Evolutionary conservation across 2,797 vertebrate species (phyloP).

Genomic region (Megalops cyprinoides): DNA sequence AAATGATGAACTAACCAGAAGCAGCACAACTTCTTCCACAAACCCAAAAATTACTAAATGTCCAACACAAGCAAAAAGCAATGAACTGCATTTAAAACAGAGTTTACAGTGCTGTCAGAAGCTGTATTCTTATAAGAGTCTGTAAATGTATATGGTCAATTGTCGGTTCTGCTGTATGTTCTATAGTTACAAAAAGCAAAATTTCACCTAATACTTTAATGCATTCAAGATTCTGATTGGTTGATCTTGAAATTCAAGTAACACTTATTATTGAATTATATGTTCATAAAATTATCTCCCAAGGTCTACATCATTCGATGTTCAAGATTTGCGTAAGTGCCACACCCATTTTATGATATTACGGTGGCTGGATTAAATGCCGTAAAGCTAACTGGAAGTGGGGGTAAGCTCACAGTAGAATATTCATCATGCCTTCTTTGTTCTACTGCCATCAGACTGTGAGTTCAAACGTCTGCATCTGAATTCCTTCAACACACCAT

Average conservation of each 20-base stretch:
- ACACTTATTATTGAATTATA: not conserved
- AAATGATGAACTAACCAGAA: not conserved
- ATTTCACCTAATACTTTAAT: no score
- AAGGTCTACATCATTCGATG: not conserved
- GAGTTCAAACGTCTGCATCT: no score
- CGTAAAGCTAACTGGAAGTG: no score
- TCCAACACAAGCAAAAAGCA: not conserved
- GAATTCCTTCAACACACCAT: not conserved
- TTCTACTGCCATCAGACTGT: no score
- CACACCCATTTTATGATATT: not conserved
- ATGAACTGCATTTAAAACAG: no score
- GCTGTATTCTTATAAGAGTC: no score
- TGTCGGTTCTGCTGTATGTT: no score
- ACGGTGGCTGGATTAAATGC: not conserved
- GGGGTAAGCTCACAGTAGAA: no score
- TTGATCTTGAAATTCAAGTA: not conserved
- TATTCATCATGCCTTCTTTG: no score
- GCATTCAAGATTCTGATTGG: not conserved
- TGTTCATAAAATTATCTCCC: not conserved
- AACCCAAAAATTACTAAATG: not conserved
- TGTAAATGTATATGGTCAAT: no score
- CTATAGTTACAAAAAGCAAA: no score
- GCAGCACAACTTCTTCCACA: not conserved
- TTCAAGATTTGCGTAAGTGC: not conserved
- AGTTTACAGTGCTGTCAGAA: no score